These are phyloP conservation scores for Myotis pilosus DNA, from an alignment of 2,797 vertebrate genomes.

Conservation along the genomic window DNA sequence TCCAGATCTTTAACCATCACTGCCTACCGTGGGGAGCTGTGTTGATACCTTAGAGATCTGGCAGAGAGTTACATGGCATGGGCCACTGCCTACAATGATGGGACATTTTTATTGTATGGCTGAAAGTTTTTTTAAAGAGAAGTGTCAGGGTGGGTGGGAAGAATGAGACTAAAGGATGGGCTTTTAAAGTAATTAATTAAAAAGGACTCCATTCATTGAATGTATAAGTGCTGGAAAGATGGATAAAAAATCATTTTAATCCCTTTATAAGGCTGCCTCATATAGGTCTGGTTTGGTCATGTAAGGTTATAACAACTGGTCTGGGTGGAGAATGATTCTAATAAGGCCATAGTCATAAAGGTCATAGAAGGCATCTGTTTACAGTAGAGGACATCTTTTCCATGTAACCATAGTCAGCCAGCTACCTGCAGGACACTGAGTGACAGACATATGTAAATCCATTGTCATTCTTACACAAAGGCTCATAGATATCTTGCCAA, in stretches of 20 bases:
- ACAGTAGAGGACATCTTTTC: background rate
- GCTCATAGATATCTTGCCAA: background rate
- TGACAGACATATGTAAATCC: background rate
- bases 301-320: background rate
- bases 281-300: background rate
- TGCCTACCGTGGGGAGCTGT: background rate
- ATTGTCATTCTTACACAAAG: background rate
- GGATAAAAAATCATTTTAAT: background rate
- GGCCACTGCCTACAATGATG: background rate
- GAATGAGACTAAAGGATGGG: background rate
- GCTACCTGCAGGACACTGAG: background rate
- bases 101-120: conserved; percentile 33
- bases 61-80: background rate
- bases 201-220: background rate
- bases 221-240: background rate
- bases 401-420: background rate
- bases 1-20: background rate
- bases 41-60: background rate
- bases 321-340: background rate
- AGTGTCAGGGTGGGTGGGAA: background rate
- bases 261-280: background rate
- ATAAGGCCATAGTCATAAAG: background rate
- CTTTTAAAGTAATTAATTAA: conserved; percentile 43
- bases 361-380: background rate
- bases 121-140: background rate